A percentile compares a stretch with the other conserved stretches of the same genome.
phyloP scores from a whole-genome alignment of 2,888 invertebrate genomes.

The Pseudanteris insignis region DNA sequence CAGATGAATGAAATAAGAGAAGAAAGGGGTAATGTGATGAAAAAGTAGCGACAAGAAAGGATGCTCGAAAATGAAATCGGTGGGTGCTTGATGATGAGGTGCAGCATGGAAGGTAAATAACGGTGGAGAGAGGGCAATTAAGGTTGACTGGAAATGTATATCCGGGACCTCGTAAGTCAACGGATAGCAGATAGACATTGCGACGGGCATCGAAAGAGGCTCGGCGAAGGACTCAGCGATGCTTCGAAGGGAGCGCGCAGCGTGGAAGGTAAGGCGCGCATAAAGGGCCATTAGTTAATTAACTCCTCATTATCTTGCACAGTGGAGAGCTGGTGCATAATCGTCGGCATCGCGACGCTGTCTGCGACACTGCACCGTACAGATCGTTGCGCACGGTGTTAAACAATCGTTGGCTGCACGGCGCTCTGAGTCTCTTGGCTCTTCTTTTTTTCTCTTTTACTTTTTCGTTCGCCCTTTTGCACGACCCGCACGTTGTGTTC shows the following conservation, averaged over 20 bases:
- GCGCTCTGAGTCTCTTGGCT: constrained; percentile 7
- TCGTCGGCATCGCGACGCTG: constrained; percentile 52
- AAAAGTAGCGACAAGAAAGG: background rate
- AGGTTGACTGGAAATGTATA: constrained; percentile 23
- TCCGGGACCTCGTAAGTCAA: constrained; percentile 21
- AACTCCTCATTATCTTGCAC: constrained; percentile 61
- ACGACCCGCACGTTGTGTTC: too few relatives aligned
- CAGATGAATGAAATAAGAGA: too few relatives aligned
- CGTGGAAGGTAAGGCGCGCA: constrained; percentile 47
- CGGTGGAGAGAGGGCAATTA: constrained; percentile 25
- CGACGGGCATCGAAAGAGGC: constrained; percentile 14
- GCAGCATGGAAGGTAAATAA: constrained; percentile 11
- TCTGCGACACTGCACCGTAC: constrained; percentile 55
- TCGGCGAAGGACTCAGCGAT: constrained; percentile 11
- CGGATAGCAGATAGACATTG: constrained; percentile 23
- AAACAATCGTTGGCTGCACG: constrained; percentile 56
- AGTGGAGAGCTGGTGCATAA: constrained; percentile 55
- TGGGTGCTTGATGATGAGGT: constrained; percentile 4
- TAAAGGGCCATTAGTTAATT: constrained; percentile 64
- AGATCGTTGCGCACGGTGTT: constrained; percentile 57
- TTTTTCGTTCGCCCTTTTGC: too few relatives aligned
- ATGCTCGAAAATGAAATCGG: constrained; percentile 6
- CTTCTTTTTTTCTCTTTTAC: constrained; percentile 17
- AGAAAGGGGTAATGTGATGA: background rate
- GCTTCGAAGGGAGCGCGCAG: constrained; percentile 17